phyloP scores from a whole-genome alignment of 1,140 invertebrate genomes.

The Orius laevigatus region DNA sequence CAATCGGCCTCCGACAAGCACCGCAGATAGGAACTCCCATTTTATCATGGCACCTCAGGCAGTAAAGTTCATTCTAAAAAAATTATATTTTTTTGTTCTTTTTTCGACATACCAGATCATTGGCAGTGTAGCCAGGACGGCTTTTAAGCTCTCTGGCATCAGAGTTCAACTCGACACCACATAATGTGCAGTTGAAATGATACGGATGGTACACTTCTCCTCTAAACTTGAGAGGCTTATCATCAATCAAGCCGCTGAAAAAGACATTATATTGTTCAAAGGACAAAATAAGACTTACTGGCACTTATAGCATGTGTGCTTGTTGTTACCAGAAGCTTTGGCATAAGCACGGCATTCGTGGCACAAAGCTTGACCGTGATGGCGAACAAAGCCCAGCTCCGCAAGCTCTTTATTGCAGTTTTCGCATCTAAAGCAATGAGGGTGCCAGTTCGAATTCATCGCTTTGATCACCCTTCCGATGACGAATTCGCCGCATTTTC shows the following conservation, averaged over 20 bases:
- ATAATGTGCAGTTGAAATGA: slow-evolving; percentile 94
- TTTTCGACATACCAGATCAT: slow-evolving; percentile 51
- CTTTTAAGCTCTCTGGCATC: slow-evolving; percentile 90
- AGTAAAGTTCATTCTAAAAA: slow-evolving; percentile 82
- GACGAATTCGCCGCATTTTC: slow-evolving; percentile 91
- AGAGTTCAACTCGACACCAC: slow-evolving; percentile 69
- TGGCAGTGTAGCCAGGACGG: slow-evolving; percentile 72
- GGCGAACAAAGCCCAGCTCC: slow-evolving; percentile 93
- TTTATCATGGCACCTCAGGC: slow-evolving; percentile 95
- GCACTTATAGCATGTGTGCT: slow-evolving; percentile 98
- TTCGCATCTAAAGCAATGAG: slow-evolving; percentile 91
- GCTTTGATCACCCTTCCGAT: slow-evolving; percentile 98
- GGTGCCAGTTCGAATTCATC: slow-evolving; percentile 98
- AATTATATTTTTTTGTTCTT: slow-evolving; percentile 9
- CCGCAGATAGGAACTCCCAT: slow-evolving; percentile 98
- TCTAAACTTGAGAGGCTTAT: slow-evolving; percentile 86
- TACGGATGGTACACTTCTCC: slow-evolving; percentile 98
- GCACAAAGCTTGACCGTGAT: slow-evolving; percentile 82
- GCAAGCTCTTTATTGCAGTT: slow-evolving; percentile 80
- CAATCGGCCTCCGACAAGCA: slow-evolving; percentile 88
- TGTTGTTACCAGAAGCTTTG: slow-evolving; percentile 86
- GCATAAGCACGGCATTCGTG: slow-evolving; percentile 92
- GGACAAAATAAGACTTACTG: slow-evolving; percentile 51
- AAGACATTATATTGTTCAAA: background rate
- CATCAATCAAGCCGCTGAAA: slow-evolving; percentile 82